Evolutionary conservation across 2,888 invertebrate species (phyloP).

Genomic region (Cheilosia grossa): DNA sequence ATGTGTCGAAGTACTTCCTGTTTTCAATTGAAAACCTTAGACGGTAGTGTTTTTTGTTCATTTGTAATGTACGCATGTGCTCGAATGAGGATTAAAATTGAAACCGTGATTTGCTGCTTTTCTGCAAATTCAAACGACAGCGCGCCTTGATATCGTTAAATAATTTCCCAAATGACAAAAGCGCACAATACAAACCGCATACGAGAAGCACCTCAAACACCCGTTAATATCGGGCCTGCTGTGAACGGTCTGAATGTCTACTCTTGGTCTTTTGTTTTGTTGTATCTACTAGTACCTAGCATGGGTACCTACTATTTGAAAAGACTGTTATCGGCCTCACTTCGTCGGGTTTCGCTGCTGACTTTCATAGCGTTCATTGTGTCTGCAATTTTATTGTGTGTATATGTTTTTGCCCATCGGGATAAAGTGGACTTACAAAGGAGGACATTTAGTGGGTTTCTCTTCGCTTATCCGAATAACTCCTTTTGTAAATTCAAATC

Average conservation of each 20-base stretch:
- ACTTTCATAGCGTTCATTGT: constrained; percentile 49
- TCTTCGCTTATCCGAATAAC: constrained; percentile 10
- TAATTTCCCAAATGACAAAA: too few relatives aligned
- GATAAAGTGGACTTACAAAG: constrained; percentile 31
- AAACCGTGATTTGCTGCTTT: too few relatives aligned
- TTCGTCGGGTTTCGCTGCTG: constrained; percentile 3
- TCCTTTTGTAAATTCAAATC: constrained; percentile 48
- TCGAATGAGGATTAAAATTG: too few relatives aligned
- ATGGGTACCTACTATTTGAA: constrained; percentile 11
- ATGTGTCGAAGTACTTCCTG: too few relatives aligned
- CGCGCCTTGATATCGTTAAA: too few relatives aligned
- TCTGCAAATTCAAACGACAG: too few relatives aligned
- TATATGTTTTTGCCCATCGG: constrained; percentile 6
- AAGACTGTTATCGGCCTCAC: neutral
- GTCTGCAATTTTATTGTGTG: constrained; percentile 13
- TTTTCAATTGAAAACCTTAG: too few relatives aligned
- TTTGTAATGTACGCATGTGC: too few relatives aligned
- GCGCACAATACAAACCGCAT: neutral
- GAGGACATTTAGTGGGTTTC: constrained; percentile 13
- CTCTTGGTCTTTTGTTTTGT: neutral
- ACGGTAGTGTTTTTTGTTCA: too few relatives aligned
- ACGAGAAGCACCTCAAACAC: neutral
- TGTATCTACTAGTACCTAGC: neutral
- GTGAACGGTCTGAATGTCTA: too few relatives aligned
- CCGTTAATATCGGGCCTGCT: too few relatives aligned